Evolutionary conservation across 2,113 vertebrate genomes (phyloP), one percentile per base, ranked within the genome.

Genomic region (Oryzias curvinotus): DNA sequence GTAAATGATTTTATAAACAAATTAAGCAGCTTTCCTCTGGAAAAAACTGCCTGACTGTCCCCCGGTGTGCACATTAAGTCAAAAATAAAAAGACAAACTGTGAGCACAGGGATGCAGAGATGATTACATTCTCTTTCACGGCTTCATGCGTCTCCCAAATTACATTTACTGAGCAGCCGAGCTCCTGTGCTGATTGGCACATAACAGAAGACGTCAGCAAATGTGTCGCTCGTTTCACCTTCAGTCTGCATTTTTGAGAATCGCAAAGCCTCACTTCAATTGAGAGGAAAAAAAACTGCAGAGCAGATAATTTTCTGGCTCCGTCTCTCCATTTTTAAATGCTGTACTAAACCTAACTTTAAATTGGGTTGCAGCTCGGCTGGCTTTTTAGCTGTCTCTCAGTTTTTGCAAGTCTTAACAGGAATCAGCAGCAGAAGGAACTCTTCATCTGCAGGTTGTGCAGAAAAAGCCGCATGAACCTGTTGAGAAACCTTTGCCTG

Each of bases 81-180:
- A 36, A 36, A 36, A 36, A 36, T 36, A 36, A 30, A 30, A 30
- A 36, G 36, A 12, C 36, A 36, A 36, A 47, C 44, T 52, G 54
- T 61, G 49, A 41, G 23, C 5, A 16, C 54, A 51, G 6, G 5
- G 25, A 14, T 47, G 13, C 56, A 41, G 28, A 52, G 18, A 51
- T 73, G 68, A 81, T 71, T 73, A 62, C 5, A 42, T 13, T 52
- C 62, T 61, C 71, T 55, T 66, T 78, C 59, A 60, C 23, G 14
- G 54, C 49, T 59, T 67, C 49, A 59, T 76, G 68, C 68, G 1
- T 56, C 62, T 61, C 8, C 2, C 23, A 62, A 58, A 73, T 68
- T 36, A 56, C 59, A 46, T 56, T 62, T 42, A 16, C 48, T 19
- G 58, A 2, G 52, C 28, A 60, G 25, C 6, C 28, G 36, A 36